Percentiles rank a stretch among this genome's conserved stretches.
Conservation (phyloP, 2,113 vertebrate species). For the Anhinga rufa region DNA sequence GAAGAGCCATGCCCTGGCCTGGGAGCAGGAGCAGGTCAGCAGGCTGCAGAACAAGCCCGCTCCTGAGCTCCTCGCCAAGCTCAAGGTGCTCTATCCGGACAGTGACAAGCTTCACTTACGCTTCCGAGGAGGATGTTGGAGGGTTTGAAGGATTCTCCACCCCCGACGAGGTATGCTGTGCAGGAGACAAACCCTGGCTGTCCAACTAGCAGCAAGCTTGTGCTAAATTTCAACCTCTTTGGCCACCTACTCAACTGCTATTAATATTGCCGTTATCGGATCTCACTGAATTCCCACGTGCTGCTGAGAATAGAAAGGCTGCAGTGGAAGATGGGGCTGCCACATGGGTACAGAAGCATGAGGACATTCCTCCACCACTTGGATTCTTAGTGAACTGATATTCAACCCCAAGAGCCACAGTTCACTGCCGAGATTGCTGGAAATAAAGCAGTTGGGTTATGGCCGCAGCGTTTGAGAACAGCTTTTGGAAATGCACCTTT, state of each 20-base stretch:
- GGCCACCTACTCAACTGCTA: constrained; percentile 60
- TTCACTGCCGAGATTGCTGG: background rate
- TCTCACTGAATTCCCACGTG: constrained; percentile 57
- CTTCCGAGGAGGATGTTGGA: background rate
- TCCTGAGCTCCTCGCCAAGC: accelerated
- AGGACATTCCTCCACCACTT: constrained; percentile 32
- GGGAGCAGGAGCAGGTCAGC: accelerated
- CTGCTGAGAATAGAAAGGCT: constrained; percentile 62
- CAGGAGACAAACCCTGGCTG: background rate
- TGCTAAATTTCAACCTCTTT: constrained; percentile 39
- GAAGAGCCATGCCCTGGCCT: background rate
- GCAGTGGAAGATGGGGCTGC: constrained; percentile 12
- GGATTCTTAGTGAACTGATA: background rate
- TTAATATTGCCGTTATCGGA: constrained; percentile 66
- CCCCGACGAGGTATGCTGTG: accelerated
- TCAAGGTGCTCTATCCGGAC: background rate
- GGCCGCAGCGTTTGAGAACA: background rate
- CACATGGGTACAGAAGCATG: constrained; percentile 26
- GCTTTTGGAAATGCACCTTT: background rate
- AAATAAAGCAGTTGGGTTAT: background rate
- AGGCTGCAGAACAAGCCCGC: background rate
- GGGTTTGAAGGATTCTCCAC: background rate
- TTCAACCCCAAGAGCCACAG: background rate
- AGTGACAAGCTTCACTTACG: background rate
- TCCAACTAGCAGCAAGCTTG: background rate